Evolutionary conservation across 1,140 invertebrate species (phyloP), one percentile per base, ranked within the genome.

Genomic region (Ceratina australensis): DNA sequence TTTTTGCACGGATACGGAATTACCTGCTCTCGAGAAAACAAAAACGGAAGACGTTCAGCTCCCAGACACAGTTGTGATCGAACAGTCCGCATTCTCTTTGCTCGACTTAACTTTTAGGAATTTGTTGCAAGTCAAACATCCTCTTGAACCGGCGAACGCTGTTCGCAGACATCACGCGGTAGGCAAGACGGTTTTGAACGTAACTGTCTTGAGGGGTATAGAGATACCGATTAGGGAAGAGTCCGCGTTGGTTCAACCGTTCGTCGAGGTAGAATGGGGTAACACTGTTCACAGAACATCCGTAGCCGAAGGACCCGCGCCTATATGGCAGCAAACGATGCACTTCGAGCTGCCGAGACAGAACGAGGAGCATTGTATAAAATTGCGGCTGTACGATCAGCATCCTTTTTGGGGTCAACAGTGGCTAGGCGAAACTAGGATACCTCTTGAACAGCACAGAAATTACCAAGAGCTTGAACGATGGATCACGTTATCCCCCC

Each of bases 321-420:
- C 92, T 7, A 74, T 93, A 24, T 92, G 91, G 92, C 91, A 93
- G 8, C 88, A 92, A 66, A 92, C 91, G 0, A 69, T 92, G 24
- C 83, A 89, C 1, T 92, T 93, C 47, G 89, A 89, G 26, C 72
- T 90, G 10, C 89, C 90, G 0, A 85, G 83, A 54, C 80, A 83
- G 12, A 88, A 78, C 50, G 83, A 80, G 0, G 86, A 91, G 68
- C 78, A 89, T 2, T 82, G 77, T 69, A 80, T 92, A 0, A 92
- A 90, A 49, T 65, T 92, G 10, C 85, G 91, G 13, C 74, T 92
- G 0, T 92, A 88, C 24, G 92, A 92, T 78, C 89, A 91, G 12
- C 92, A 92, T 80, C 92, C 92, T 10, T 84, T 90, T 4, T 92
- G 92, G 91, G 92, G 92, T 52, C 78, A 88, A 7, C 91, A 92